Base-by-base conservation (phyloP, 2,888 invertebrate genomes). In the Cephus nigrinus region DNA sequence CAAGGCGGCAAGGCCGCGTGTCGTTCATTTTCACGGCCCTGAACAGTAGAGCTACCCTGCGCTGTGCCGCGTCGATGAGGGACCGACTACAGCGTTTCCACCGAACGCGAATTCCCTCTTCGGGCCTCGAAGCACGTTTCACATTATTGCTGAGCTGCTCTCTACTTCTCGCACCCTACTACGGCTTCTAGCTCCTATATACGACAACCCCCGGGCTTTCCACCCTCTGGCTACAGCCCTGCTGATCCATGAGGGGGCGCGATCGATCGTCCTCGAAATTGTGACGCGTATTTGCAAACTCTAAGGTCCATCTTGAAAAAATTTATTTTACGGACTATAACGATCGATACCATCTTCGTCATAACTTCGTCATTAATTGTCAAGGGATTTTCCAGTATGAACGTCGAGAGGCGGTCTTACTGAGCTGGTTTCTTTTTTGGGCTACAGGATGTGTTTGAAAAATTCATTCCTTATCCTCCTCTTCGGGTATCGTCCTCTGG, bases 71-170 rank as follows among this genome's bases (percentile, higher is more conserved):
- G 5, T 23, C 55, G 55, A 55, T 23, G 55, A 55, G 55, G 55
- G 55, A 23, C 55, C 55, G 23, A 55, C 55, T 55, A 55, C 55
- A 23, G 55, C 23, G 77, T 73, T 81, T 76, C 77, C 81, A 81
- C 81, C 82, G 80, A 84, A 81, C 84, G 83, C 82, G 85, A 87
- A 86, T 86, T 87, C 86, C 83, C 84, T 82, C 84, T 85, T 87
- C 86, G 80, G 80, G 84, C 85, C 86, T 87, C 85, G 82, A 81
- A 87, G 87, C 88, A 88, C 88, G 88, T 88, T 85, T 85, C 86
- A 83, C 86, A 86, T 88, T 87, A 87, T 87, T 84, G 85, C 85
- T 80, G 82, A 85, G 84, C 83, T 83, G 82, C 81, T 76, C 74
- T 73, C 74, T 73, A 79, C 79, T 71, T 55, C 55, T 55, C 79